Percentiles rank a stretch among this genome's conserved stretches.
These are phyloP conservation scores for Solenodon paradoxus DNA, from an alignment of 2,113 vertebrate species.

Conservation along the genomic window DNA sequence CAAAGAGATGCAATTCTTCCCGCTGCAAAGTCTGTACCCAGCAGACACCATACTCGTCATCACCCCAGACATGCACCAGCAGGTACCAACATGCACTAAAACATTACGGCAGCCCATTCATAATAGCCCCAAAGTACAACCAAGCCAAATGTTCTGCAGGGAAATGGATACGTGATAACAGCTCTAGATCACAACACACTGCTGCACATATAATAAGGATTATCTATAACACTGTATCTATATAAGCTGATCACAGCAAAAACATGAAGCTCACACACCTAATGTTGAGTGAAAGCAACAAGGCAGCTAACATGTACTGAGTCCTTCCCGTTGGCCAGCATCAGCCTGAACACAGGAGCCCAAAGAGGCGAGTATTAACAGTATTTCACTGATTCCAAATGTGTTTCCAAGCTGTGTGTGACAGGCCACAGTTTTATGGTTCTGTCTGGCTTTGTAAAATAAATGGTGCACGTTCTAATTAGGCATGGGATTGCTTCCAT, in stretches of 20 bases:
- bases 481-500: neutral
- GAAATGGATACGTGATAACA: neutral
- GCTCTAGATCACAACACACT: too few relatives aligned
- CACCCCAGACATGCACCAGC: neutral
- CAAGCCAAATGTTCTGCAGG: neutral
- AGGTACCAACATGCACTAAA: neutral
- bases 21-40: neutral
- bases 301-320: rapidly evolving
- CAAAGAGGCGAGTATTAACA: too few relatives aligned
- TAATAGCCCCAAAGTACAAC: neutral
- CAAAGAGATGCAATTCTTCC: neutral
- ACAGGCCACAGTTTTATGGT: neutral
- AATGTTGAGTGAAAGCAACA: neutral
- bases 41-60: neutral
- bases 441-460: neutral
- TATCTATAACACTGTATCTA: too few relatives aligned
- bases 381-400: neutral
- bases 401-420: neutral
- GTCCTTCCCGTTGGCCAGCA: neutral
- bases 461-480: rapidly evolving
- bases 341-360: neutral
- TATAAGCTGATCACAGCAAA: too few relatives aligned
- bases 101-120: neutral
- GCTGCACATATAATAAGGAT: too few relatives aligned
- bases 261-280: neutral